These are phyloP conservation scores for Lutraria lutraria DNA, from an alignment of 2,888 invertebrate species.

Conservation along the genomic window DNA sequence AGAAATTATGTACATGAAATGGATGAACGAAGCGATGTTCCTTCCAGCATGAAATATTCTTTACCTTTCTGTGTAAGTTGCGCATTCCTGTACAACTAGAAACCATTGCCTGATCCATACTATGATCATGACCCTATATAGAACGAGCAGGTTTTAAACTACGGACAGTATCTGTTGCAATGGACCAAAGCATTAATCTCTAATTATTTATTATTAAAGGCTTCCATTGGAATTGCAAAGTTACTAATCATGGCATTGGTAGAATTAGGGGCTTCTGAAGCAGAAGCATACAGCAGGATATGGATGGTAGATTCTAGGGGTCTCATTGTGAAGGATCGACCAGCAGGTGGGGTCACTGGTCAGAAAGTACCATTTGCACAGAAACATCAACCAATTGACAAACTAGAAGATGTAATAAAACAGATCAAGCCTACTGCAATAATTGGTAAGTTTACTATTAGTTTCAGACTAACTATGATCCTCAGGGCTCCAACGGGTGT, in stretches of 20 bases:
- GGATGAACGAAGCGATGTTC: no score
- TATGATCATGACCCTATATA: no score
- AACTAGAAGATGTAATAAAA: slow-evolving; percentile 93
- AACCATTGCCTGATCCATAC: no score
- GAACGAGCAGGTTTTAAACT: no score
- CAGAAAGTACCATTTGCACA: slow-evolving; percentile 93
- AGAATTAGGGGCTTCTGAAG: slow-evolving; percentile 90
- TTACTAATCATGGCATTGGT: slow-evolving; percentile 96
- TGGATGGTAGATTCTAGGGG: slow-evolving; percentile 99
- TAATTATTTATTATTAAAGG: slow-evolving; percentile 88
- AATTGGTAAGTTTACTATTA: slow-evolving; percentile 90
- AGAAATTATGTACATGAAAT: no score
- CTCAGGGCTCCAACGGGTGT: no score
- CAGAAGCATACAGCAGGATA: slow-evolving; percentile 93
- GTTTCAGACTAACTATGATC: neutral
- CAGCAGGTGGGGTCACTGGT: slow-evolving; percentile 90
- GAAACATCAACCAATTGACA: slow-evolving; percentile 90
- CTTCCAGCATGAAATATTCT: no score
- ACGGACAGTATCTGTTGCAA: no score
- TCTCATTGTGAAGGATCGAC: slow-evolving; percentile 93
- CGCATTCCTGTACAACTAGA: no score
- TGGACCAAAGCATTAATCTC: no score
- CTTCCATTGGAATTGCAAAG: slow-evolving; percentile 96
- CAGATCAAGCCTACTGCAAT: slow-evolving; percentile 94
- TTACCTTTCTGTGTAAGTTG: no score